phyloP scores from a whole-genome alignment of 2,888 invertebrate species.

The Dermolepida albohirtum region DNA sequence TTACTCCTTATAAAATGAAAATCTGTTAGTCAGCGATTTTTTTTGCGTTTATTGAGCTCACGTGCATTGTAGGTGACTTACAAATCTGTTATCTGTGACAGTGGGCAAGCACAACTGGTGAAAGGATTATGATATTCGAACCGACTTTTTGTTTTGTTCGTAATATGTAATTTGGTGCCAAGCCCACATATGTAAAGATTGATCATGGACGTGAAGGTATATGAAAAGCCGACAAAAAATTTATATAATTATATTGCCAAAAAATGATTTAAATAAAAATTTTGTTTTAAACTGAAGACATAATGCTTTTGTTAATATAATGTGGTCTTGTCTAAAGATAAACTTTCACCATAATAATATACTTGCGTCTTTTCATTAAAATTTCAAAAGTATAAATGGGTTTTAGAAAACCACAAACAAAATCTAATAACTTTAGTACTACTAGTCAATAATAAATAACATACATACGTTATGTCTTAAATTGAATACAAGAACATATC shows the following conservation, averaged over 20 bases:
- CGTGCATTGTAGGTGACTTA: background rate
- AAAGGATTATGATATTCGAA: background rate
- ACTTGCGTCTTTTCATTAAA: no score
- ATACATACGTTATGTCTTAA: no score
- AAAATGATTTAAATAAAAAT: background rate
- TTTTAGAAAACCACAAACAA: no score
- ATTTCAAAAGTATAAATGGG: no score
- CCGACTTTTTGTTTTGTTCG: constrained; percentile 4
- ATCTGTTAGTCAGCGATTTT: constrained; percentile 12
- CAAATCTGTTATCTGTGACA: constrained; percentile 4
- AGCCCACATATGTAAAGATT: background rate
- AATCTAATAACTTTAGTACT: no score
- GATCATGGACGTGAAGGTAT: background rate
- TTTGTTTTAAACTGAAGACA: no score
- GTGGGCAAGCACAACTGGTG: background rate
- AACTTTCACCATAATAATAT: no score
- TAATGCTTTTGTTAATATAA: no score
- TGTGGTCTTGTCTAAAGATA: no score
- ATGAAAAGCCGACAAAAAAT: background rate
- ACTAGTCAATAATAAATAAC: no score
- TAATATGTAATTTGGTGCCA: constrained; percentile 4
- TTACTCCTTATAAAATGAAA: constrained; percentile 9
- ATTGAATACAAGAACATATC: no score
- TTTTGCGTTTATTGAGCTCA: constrained; percentile 1
- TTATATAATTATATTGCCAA: background rate